Percentiles rank a stretch among this genome's conserved stretches.
phyloP scores from a whole-genome alignment of 2,113 vertebrate genomes.

The Notarius quadriscutis region DNA sequence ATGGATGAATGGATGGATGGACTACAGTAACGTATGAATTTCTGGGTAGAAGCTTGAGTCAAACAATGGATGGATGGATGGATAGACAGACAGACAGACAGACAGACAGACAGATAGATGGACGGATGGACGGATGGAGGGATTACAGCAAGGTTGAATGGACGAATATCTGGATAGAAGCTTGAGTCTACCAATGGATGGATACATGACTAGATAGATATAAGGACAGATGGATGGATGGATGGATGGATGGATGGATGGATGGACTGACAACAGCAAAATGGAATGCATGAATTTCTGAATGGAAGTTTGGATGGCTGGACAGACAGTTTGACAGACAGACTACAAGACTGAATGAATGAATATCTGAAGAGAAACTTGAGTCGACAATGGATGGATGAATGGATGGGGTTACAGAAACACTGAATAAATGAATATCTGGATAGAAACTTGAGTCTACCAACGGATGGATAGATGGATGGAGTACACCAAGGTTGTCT shows the following conservation, averaged over 20 bases:
- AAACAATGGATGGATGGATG: too few relatives aligned
- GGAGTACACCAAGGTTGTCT: not conserved
- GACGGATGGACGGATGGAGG: not conserved
- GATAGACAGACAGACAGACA: not conserved
- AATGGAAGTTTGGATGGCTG: too few relatives aligned
- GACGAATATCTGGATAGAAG: not conserved
- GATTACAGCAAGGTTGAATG: too few relatives aligned
- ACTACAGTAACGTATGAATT: not conserved
- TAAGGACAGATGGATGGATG: too few relatives aligned
- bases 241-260: not conserved
- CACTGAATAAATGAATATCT: not conserved
- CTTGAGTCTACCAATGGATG: not conserved
- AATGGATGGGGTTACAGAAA: not conserved
- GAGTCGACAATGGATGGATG: not conserved
- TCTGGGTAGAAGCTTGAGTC: too few relatives aligned
- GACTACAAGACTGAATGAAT: not conserved
- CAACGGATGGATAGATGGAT: not conserved
- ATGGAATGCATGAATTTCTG: too few relatives aligned
- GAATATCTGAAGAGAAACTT: not conserved
- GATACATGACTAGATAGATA: not conserved
- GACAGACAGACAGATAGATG: not conserved
- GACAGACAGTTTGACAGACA: not conserved
- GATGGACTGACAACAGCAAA: too few relatives aligned
- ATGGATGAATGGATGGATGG: not conserved
- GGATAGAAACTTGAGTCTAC: too few relatives aligned